Percentiles rank a stretch among this genome's conserved stretches.
phyloP scores from a whole-genome alignment of 2,797 vertebrate genomes.

The Nyctibius grandis region DNA sequence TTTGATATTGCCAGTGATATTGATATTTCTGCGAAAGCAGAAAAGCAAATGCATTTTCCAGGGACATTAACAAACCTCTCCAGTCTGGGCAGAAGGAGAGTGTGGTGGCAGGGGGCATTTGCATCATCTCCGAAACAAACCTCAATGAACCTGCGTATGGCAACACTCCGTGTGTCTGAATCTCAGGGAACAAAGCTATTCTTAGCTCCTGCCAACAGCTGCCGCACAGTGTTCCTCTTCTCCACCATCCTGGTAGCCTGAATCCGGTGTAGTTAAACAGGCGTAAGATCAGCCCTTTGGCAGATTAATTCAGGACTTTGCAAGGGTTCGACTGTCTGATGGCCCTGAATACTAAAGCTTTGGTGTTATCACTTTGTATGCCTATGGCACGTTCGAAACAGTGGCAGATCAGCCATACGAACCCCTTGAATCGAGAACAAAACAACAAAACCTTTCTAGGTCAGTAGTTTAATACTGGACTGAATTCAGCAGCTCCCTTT shows the following conservation, averaged over 20 bases:
- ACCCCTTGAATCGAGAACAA: neutral
- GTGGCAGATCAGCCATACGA: neutral
- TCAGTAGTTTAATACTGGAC: neutral
- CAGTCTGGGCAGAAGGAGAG: neutral
- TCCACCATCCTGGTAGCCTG: neutral
- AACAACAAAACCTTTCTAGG: neutral
- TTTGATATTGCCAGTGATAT: neutral
- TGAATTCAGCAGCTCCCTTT: neutral
- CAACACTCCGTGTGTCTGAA: neutral
- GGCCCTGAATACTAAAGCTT: neutral
- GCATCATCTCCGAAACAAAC: neutral
- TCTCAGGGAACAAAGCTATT: neutral
- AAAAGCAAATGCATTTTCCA: neutral
- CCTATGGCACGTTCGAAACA: neutral
- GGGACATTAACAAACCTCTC: neutral
- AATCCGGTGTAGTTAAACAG: neutral
- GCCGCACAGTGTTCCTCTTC: neutral
- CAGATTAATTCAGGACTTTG: neutral
- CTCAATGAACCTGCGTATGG: fast-evolving
- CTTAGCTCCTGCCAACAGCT: neutral
- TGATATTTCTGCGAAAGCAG: neutral
- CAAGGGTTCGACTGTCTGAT: neutral
- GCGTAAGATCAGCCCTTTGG: neutral
- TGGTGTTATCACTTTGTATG: neutral
- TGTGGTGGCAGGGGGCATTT: neutral